Conservation (phyloP, 1,140 invertebrate species). For the Brachystomella parvula region DNA sequence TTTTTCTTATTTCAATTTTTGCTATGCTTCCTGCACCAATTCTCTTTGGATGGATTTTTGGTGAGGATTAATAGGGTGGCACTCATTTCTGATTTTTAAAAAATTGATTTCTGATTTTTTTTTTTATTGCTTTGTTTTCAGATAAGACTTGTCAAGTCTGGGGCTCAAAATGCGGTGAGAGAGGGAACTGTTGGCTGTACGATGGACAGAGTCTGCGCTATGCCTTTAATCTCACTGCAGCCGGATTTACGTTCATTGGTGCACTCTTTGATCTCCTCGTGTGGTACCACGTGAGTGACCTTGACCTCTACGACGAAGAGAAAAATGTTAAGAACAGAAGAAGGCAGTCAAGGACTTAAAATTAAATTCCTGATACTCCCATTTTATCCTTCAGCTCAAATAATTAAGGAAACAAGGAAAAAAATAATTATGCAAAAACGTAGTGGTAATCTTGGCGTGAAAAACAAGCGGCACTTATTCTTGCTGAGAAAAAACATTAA, state of each 20-base stretch:
- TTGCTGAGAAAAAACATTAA: neutral
- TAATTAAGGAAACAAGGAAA: neutral
- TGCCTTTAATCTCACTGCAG: slow-evolving; percentile 58
- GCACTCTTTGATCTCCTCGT: slow-evolving; percentile 33
- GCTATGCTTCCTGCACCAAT: slow-evolving; percentile 61
- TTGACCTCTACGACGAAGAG: slow-evolving; percentile 37
- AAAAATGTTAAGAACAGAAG: slow-evolving; percentile 25
- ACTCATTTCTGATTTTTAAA: slow-evolving; percentile 16
- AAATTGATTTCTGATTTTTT: neutral
- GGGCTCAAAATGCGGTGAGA: slow-evolving; percentile 63
- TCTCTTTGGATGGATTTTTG: slow-evolving; percentile 61
- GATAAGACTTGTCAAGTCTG: slow-evolving; percentile 61
- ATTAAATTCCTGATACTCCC: neutral
- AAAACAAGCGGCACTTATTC: neutral
- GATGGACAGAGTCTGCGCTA: slow-evolving; percentile 57
- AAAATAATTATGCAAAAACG: neutral
- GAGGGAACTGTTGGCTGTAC: slow-evolving; percentile 65
- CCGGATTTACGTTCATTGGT: slow-evolving; percentile 40
- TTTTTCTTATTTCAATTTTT: slow-evolving; percentile 57
- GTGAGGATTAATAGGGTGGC: slow-evolving; percentile 42
- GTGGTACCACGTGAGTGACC: slow-evolving; percentile 32
- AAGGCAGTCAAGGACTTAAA: neutral
- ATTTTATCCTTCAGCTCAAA: neutral
- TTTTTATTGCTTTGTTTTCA: slow-evolving; percentile 40
- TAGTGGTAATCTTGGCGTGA: neutral